Base-by-base conservation (phyloP, 2,113 vertebrate species). In the Scomber colias region DNA sequence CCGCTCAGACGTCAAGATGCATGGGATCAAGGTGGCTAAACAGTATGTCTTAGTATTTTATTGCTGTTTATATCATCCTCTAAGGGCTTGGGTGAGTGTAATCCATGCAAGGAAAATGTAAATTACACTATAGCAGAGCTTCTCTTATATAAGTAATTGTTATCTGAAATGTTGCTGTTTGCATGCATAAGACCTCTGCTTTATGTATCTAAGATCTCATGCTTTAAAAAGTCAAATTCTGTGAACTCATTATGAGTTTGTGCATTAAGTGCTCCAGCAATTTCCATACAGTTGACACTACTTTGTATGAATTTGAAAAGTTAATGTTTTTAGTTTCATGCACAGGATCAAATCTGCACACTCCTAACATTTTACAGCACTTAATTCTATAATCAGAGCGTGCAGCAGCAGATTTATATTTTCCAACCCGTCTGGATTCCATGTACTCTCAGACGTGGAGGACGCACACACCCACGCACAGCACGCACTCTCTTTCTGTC, bases 401-500 rank as follows among this genome's bases (percentile, higher is more conserved):
- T 54, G 65, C 45, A 72, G 61, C 61, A 68, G 30, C 44, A 80
- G 72, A 68, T 46, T 71, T 40, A 27, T 68, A 55, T 50, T 73
- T 60, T n/a, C 6, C 24, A 27, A 27, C 9, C 8, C 0, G 44
- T 85, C 79, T 87, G 82, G 70, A 65, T 85, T 82, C 77, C 82
- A 71, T 72, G 77, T 69, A 44, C 59, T 63, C 63, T 56, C 78
- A 84, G 73, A 78, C 71, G 55, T 50, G 10, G 59, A 77, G 51
- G 57, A 75, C 66, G 30, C 21, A 53, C 53, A 70, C 80, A 72
- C 82, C 50, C 77, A 75, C 85, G 56, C 79, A 69, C 45, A 71
- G 45, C 51, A 35, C 11, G 0, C 9, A 40, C 56, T 59, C 56
- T 59, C n/a, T 40, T 10, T 14, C 75, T 1, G 16, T 64, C 79